phyloP scores from a whole-genome alignment of 2,797 vertebrate species.

The Rhabdomys pumilio region DNA sequence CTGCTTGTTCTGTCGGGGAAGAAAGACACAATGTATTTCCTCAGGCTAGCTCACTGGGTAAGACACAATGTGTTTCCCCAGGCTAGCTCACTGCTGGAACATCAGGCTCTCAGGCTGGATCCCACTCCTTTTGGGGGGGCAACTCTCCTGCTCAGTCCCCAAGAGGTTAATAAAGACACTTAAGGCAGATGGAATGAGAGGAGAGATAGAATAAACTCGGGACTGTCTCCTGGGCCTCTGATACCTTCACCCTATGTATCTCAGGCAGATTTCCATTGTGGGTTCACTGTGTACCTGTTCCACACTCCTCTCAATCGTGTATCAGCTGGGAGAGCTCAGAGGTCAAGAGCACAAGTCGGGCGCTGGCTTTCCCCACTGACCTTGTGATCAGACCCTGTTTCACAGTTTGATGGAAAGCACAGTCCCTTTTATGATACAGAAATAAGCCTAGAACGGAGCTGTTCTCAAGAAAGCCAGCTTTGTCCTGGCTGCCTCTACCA shows the following conservation, averaged over 20 bases:
- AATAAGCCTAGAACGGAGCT: background rate
- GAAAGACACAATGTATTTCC: background rate
- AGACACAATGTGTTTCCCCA: too few species aligned
- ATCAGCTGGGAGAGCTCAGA: accelerated
- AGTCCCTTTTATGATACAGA: accelerated
- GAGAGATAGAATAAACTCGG: too few species aligned
- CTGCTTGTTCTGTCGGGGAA: background rate
- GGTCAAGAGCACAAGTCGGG: too few species aligned
- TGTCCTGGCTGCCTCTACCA: background rate
- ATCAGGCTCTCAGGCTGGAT: background rate
- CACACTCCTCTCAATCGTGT: accelerated
- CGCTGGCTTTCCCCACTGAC: accelerated
- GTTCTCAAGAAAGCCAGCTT: background rate
- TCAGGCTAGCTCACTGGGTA: background rate
- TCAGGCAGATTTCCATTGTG: background rate
- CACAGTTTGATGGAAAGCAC: background rate
- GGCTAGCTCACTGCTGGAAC: background rate
- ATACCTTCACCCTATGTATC: accelerated
- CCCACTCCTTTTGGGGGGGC: background rate
- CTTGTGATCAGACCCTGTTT: background rate
- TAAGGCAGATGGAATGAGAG: accelerated
- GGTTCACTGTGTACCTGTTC: accelerated
- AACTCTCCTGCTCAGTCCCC: background rate
- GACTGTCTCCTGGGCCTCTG: accelerated
- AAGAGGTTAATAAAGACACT: accelerated